Conservation (phyloP, 1,140 invertebrate genomes). For the Trinorchestia longiramus region DNA sequence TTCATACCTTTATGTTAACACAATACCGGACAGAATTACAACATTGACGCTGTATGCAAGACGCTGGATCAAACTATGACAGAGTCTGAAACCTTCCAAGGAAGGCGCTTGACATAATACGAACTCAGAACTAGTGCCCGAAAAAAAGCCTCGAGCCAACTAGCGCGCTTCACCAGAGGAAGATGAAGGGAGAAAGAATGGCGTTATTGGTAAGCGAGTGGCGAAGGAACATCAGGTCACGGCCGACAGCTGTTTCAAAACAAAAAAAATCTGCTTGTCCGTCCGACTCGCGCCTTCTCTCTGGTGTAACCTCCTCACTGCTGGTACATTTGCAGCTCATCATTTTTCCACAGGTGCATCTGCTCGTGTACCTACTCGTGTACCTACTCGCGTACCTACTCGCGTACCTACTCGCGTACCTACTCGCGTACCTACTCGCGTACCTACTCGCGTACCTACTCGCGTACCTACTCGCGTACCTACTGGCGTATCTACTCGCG, state of each 20-base stretch:
- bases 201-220: conserved; percentile 17
- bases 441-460: no score
- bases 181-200: background rate
- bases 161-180: background rate
- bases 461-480: no score
- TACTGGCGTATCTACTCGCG: no score
- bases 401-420: background rate
- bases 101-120: background rate
- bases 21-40: background rate
- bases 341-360: background rate
- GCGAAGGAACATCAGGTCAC: background rate
- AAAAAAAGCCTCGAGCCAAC: background rate
- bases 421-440: no score
- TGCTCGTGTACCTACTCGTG: background rate
- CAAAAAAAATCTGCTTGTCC: background rate
- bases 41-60: background rate
- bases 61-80: background rate
- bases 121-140: background rate
- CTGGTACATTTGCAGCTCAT: background rate
- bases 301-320: background rate
- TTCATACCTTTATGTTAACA: background rate
- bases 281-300: background rate
- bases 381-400: background rate
- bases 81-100: background rate
- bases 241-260: background rate